A percentile compares a stretch with the other conserved stretches of the same genome.
phyloP scores from a whole-genome alignment of 2,113 vertebrate species.

The Diadophis punctatus region DNA sequence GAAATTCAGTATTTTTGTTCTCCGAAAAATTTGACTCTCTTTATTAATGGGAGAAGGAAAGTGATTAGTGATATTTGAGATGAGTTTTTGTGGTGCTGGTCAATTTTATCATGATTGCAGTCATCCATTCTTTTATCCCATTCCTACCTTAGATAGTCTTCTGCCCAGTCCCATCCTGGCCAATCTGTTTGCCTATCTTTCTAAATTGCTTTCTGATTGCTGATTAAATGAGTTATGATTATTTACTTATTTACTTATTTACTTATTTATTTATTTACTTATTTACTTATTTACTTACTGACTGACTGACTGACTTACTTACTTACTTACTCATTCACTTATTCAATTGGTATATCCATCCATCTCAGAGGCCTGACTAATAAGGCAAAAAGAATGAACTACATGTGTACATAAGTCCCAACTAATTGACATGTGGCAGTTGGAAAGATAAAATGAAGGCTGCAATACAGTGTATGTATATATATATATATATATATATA shows the following conservation, averaged over 20 bases:
- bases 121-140: background rate
- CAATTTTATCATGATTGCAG: background rate
- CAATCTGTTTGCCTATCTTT: background rate
- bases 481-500: too few species aligned
- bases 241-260: too few species aligned
- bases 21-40: background rate
- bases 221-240: background rate
- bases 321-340: too few species aligned
- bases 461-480: background rate
- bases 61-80: background rate
- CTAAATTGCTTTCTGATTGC: background rate
- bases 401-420: background rate
- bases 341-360: background rate
- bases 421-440: background rate
- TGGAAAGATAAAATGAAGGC: background rate
- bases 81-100: background rate
- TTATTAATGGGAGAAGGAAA: background rate
- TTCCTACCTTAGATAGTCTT: background rate
- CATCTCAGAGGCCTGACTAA: background rate
- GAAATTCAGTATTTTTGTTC: background rate
- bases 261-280: too few species aligned
- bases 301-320: too few species aligned
- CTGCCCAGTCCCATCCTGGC: background rate
- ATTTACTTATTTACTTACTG: background rate
- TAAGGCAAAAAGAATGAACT: background rate